Base-by-base conservation (phyloP, 2,888 invertebrate genomes). In the Hermodice carunculata region DNA sequence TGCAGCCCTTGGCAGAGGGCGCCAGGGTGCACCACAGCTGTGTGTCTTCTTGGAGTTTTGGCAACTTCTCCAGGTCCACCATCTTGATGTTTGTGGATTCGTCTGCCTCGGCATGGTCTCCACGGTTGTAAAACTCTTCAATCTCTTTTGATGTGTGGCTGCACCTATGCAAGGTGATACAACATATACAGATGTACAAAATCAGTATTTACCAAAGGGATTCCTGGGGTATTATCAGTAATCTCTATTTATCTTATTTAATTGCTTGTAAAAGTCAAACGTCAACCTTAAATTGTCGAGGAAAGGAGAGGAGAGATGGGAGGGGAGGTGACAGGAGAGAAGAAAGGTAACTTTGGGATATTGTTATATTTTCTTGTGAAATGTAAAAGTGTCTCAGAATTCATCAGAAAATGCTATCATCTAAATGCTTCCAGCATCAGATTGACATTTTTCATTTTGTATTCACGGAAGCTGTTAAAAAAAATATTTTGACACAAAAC, bases 31-130 rank as follows among this genome's bases (percentile, higher is more conserved):
- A 60, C 84, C 84, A 84, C 14, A 82, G 40, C 11, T 74, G 68
- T 3, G 65, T 44, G n/a, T 74, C 64, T 5, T 51, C 61, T 32
- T 78, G 70, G 53, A 78, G 58, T 34, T 32, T 67, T 4, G 76
- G 46, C 2, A 78, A 71, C n/a, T 75, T 67, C 6, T 64, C 60
- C 2, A 78, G 8, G 0, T 79, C 72, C 6, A 83, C 17, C 56
- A 82, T 67, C 60, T 74, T 69, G 53, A 85, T 81, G 42, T 69
- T 76, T 17, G 82, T 81, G 4, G 84, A 81, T 63, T 85, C 85
- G 48, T 82, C 81, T 0, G 84, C 85, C 68, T 85, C 85, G 42
- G 70, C 65, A 42, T 85, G 85, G 56, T 60, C 77, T 0, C 84
- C 84, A 70, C 77, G 46, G 4, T 68, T 61, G 58, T 85, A 85